Conservation (phyloP, 2,888 invertebrate genomes). For the Chymomyza amoena region DNA sequence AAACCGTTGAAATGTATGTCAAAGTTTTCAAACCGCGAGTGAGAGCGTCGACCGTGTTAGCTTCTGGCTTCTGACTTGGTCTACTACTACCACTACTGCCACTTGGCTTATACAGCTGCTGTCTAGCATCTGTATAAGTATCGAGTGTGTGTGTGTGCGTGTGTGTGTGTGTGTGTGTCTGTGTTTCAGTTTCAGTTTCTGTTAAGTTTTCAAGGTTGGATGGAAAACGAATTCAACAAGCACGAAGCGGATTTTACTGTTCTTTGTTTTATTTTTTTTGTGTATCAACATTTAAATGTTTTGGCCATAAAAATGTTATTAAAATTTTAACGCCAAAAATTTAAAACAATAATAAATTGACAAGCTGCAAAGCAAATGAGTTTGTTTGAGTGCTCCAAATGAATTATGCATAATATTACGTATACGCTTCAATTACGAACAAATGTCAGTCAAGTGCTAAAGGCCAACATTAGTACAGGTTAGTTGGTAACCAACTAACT, state of each 20-base stretch:
- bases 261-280: constrained; percentile 40
- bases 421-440: not conserved
- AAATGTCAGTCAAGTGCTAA: not conserved
- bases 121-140: constrained; percentile 7
- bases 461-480: not conserved
- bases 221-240: constrained; percentile 9
- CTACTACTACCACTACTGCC: constrained; percentile 51
- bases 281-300: constrained; percentile 41
- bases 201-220: constrained; percentile 54
- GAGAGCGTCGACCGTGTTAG: not conserved
- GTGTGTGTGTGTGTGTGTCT: constrained; percentile 41
- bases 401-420: not conserved
- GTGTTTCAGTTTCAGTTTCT: not conserved
- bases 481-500: no score
- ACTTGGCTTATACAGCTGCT: not conserved
- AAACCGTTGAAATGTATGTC: constrained; percentile 73
- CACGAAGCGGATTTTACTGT: constrained; percentile 59
- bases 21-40: constrained; percentile 51
- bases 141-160: constrained; percentile 18
- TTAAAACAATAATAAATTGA: constrained; percentile 13
- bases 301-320: constrained; percentile 52
- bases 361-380: not conserved
- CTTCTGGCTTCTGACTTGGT: constrained; percentile 51
- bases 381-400: not conserved
- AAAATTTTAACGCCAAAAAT: constrained; percentile 30